Base-by-base conservation (phyloP, 2,113 vertebrate species). In the Siniperca chuatsi region DNA sequence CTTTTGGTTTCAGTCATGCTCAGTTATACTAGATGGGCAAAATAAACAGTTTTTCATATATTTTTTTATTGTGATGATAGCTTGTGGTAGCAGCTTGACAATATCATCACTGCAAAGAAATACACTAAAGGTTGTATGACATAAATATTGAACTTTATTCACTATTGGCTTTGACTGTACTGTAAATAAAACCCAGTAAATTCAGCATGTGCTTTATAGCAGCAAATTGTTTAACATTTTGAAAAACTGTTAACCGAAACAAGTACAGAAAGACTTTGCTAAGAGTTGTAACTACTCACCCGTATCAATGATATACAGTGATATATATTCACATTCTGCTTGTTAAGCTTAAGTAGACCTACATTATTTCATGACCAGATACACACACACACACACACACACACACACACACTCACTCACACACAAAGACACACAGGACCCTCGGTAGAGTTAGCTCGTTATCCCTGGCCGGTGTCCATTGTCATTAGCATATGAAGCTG, bases 401-500 rank as follows among this genome's bases (percentile, higher is more conserved):
- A 66, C 52, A 58, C 72, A 70, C 50, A 1, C 29, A 64, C 72
- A 70, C 50, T 1, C 29, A 29, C 29, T 1, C 29, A 29, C 29
- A 73, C 79, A 76, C 70, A 76, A n/a, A 52, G 2, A 68, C 44
- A 42, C 67, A 65, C 74, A 37, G 0, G 23, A 5, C 29, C 16
- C 0, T 23, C 35, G 18, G 37, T 42, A 5, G 58, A 75, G 74
- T 73, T 54, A 55, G 67, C 64, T 75, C 16, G 25, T 55, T 72
- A 70, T 58, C 52, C 15, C 70, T 89, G 87, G 81, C 83, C 11
- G 4, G 2, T 72, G 78, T 89, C 82, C 89, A 84, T 73, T 75
- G 52, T 69, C 83, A 87, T 89, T 89, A 89, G 84, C 79, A 88
- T 90, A 76, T 71, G 61, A 82, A 75, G 80, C 79, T 73, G 84